Evolutionary conservation across 2,797 vertebrate genomes (phyloP).

Genomic region (Podargus strigoides): DNA sequence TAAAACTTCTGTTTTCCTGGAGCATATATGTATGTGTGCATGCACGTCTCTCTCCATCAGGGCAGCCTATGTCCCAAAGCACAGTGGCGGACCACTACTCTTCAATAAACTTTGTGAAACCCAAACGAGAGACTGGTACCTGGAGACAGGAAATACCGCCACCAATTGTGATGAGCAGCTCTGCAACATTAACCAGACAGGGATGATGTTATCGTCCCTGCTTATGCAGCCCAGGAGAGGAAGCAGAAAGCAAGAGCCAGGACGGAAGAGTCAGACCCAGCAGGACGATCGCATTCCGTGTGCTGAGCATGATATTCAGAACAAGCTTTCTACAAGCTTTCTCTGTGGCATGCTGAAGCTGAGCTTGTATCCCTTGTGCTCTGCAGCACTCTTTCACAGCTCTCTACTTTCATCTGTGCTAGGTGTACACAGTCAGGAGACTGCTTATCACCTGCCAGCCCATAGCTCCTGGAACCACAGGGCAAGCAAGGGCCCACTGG

Average conservation of each 20-base stretch:
- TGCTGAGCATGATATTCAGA: neutral
- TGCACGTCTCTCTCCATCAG: accelerated
- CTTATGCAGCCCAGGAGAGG: neutral
- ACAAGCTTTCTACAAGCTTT: neutral
- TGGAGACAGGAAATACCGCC: neutral
- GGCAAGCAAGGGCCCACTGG: neutral
- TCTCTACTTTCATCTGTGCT: neutral
- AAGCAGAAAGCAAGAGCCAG: neutral
- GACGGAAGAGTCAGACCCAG: neutral
- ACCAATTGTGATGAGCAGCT: accelerated
- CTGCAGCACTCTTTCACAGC: neutral
- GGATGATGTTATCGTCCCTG: neutral
- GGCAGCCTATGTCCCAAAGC: neutral
- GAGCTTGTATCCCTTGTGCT: neutral
- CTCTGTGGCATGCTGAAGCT: neutral
- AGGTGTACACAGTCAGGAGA: neutral
- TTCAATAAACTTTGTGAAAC: neutral
- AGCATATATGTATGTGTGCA: accelerated
- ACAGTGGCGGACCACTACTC: neutral
- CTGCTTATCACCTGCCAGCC: neutral
- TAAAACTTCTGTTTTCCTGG: neutral
- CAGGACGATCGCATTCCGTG: neutral
- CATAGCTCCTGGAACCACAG: neutral
- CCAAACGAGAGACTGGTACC: neutral
- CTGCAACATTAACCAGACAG: neutral